These are phyloP conservation scores for Epistrophe grossulariae DNA, from an alignment of 2,888 invertebrate genomes.

Conservation along the genomic window DNA sequence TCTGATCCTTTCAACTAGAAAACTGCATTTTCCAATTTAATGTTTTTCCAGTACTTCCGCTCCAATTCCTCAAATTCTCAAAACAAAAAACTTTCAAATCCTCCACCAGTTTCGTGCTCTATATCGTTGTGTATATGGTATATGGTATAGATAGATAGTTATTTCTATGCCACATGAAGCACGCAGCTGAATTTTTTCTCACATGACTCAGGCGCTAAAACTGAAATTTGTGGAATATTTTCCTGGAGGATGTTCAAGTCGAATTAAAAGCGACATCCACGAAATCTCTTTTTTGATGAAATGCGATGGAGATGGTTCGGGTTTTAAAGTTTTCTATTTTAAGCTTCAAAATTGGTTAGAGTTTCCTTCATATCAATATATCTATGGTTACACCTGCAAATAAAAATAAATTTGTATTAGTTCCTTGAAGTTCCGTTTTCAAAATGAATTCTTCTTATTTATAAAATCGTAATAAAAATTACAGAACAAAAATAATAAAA, in stretches of 20 bases:
- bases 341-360: background rate
- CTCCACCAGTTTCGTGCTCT: background rate
- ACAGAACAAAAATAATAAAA: background rate
- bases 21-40: slow-evolving; percentile 73
- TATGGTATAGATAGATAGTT: too few relatives aligned
- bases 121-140: too few relatives aligned
- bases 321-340: background rate
- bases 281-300: background rate
- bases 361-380: background rate
- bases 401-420: slow-evolving; percentile 1
- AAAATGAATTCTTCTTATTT: background rate
- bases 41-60: slow-evolving; percentile 32
- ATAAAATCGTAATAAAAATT: background rate
- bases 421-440: background rate
- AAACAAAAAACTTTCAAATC: slow-evolving; percentile 10
- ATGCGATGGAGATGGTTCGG: background rate
- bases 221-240: slow-evolving; percentile 37
- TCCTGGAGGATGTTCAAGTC: too few relatives aligned
- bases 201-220: slow-evolving; percentile 58
- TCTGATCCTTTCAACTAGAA: slow-evolving; percentile 78
- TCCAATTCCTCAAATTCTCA: slow-evolving; percentile 4
- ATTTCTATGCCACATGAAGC: slow-evolving; percentile 29
- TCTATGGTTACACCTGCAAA: slow-evolving; percentile 44
- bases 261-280: slow-evolving; percentile 27
- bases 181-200: slow-evolving; percentile 56